A percentile compares a stretch with the other conserved stretches of the same genome.
Conservation (phyloP, 2,113 vertebrate genomes). For the Eleginops maclovinus region DNA sequence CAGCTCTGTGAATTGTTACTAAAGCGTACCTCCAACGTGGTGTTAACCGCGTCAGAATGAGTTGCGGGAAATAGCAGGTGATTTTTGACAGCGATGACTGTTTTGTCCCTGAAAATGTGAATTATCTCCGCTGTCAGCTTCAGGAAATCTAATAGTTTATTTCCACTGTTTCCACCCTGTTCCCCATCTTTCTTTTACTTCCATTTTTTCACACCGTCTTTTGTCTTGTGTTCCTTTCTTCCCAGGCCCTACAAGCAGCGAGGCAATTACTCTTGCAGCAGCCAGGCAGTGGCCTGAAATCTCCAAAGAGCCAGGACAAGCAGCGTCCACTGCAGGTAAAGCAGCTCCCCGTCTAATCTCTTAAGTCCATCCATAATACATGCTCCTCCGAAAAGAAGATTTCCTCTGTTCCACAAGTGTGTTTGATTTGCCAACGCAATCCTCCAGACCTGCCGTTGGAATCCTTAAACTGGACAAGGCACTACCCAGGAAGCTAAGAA, state of each 20-base stretch:
- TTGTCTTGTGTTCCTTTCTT: slow-evolving; percentile 70
- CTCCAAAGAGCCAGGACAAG: slow-evolving; percentile 99
- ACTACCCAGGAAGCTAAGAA: slow-evolving; percentile 46
- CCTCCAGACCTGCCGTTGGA: slow-evolving; percentile 74
- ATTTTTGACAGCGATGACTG: slow-evolving; percentile 42
- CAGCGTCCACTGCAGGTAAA: slow-evolving; percentile 98
- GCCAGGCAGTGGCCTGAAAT: slow-evolving; percentile 98
- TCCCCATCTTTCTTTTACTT: slow-evolving; percentile 40
- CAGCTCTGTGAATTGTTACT: slow-evolving; percentile 82
- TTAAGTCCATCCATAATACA: slow-evolving; percentile 84
- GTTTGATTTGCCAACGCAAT: slow-evolving; percentile 84
- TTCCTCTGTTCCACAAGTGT: slow-evolving; percentile 82
- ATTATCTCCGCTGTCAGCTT: slow-evolving; percentile 58
- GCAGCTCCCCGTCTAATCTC: slow-evolving; percentile 83
- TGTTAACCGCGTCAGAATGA: slow-evolving; percentile 45
- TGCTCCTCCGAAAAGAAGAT: slow-evolving; percentile 78
- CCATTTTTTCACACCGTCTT: slow-evolving; percentile 52
- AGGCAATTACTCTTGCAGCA: slow-evolving; percentile 99
- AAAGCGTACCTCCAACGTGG: slow-evolving; percentile 71
- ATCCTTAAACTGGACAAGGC: slow-evolving; percentile 71
- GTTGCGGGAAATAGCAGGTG: slow-evolving; percentile 23
- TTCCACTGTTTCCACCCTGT: slow-evolving; percentile 62
- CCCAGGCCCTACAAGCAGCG: slow-evolving; percentile 97
- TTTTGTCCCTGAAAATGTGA: slow-evolving; percentile 59
- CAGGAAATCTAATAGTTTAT: slow-evolving; percentile 66